Evolutionary conservation across 2,113 vertebrate genomes (phyloP).

Genomic region (Desmodus rotundus): DNA sequence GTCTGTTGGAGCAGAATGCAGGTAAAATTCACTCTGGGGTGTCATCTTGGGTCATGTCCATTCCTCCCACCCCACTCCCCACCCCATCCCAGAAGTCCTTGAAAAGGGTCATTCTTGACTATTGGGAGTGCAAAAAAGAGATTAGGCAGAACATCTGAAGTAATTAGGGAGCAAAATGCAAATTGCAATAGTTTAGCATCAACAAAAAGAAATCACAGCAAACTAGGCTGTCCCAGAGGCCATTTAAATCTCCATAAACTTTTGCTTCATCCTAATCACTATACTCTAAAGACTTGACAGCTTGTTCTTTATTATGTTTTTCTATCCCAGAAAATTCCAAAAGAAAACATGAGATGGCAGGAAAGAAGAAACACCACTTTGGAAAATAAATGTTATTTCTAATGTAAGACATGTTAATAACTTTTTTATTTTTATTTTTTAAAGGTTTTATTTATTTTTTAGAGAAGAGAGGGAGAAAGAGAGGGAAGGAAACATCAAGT

Average conservation of each 20-base stretch:
- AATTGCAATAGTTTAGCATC: background rate
- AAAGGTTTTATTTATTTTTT: no score
- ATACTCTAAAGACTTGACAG: background rate
- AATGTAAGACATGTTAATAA: background rate
- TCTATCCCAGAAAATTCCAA: background rate
- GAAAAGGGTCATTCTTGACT: background rate
- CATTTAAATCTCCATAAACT: constrained; percentile 15
- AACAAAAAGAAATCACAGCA: background rate
- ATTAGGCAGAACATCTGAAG: background rate
- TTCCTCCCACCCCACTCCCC: background rate
- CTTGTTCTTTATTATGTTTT: background rate
- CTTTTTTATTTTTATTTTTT: background rate
- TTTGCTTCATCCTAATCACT: background rate
- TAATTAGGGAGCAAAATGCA: background rate
- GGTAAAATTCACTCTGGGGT: constrained; percentile 26
- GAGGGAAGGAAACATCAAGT: no score
- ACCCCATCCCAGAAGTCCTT: background rate
- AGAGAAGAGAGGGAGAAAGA: no score
- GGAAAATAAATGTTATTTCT: background rate
- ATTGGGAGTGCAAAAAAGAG: background rate
- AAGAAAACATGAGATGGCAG: background rate
- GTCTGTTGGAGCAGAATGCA: constrained; percentile 33
- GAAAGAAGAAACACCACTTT: background rate
- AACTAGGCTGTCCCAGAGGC: background rate
- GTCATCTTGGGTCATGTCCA: background rate